These are phyloP conservation scores for Amiota mariae DNA, from an alignment of 2,888 invertebrate species.

Conservation along the genomic window DNA sequence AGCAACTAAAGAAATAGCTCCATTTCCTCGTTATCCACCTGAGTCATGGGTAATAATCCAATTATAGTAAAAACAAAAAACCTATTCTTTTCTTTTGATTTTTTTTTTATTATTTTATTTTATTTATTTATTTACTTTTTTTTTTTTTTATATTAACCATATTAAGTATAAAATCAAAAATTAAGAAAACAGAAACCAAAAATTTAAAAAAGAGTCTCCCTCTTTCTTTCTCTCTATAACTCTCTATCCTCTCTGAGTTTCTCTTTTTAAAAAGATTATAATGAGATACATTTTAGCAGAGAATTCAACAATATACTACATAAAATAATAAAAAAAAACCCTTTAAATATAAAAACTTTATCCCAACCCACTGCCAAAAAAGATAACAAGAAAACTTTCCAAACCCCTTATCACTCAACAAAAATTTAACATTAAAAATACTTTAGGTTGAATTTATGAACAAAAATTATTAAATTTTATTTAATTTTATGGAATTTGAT, in stretches of 20 bases:
- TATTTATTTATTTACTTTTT: conserved; percentile 50
- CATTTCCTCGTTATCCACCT: conserved; percentile 91
- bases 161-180: conserved; percentile 15
- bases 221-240: conserved; percentile 16
- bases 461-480: too few species aligned
- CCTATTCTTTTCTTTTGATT: conserved; percentile 65
- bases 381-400: conserved; percentile 1
- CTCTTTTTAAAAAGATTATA: conserved; percentile 30
- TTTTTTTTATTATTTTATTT: conserved; percentile 51
- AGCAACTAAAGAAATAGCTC: conserved; percentile 89
- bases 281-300: conserved; percentile 20
- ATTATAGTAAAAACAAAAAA: conserved; percentile 42
- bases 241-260: too few species aligned
- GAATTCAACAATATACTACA: conserved; percentile 36
- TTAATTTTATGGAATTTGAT: too few species aligned
- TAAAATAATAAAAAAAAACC: background rate
- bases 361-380: too few species aligned
- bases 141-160: too few species aligned
- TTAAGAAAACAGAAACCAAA: conserved; percentile 38
- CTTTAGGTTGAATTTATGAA: too few species aligned
- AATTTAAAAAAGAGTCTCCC: conserved; percentile 29
- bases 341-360: background rate
- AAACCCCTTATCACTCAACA: background rate
- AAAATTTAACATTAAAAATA: too few species aligned
- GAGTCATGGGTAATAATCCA: conserved; percentile 80